Base-by-base conservation (phyloP, 2,888 invertebrate genomes). In the Yponomeuta sedellus region DNA sequence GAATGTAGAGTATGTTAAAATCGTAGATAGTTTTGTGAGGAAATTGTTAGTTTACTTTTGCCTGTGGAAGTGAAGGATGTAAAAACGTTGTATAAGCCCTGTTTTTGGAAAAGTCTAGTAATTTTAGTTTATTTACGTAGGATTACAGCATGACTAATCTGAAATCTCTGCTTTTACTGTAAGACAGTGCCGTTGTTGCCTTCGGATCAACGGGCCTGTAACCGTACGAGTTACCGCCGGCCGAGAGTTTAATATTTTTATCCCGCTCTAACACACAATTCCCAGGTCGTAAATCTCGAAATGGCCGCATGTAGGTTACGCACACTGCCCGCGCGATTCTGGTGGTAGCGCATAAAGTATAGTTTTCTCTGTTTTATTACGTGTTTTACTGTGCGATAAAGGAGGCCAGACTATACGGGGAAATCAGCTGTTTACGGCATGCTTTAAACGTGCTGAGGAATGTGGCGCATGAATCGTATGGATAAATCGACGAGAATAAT, bases 261-360 rank as follows among this genome's bases (percentile, higher is more conserved):
- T 92, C 92, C 83, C 90, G 77, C 78, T 92, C 91, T 83, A 86
- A 88, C 92, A 84, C 88, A 86, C 90, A 92, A 90, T 92, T 92
- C 92, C 92, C 92, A 92, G 92, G 83, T 92, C 92, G 92, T 92
- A 92, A 92, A 92, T 92, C 91, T 90, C 82, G 92, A 92, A 92
- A 92, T 90, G 91, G 92, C 92, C 92, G 91, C 91, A 91, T 91
- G 90, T 91, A 91, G 91, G 90, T 91, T 91, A 91, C 91, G 91
- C 88, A 88, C 90, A 89, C 87, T 86, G 88, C 86, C 85, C 86
- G 85, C 87, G 87, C 86, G 80, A 83, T 82, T 82, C 85, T 81
- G 74, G 83, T 72, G 83, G 83, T 85, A 88, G 88, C 86, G 83
- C 88, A 88, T 90, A 91, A 91, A 90, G 78, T 90, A 90, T 88